Base-by-base conservation (phyloP, 2,888 invertebrate species). In the Lithosia quadra region DNA sequence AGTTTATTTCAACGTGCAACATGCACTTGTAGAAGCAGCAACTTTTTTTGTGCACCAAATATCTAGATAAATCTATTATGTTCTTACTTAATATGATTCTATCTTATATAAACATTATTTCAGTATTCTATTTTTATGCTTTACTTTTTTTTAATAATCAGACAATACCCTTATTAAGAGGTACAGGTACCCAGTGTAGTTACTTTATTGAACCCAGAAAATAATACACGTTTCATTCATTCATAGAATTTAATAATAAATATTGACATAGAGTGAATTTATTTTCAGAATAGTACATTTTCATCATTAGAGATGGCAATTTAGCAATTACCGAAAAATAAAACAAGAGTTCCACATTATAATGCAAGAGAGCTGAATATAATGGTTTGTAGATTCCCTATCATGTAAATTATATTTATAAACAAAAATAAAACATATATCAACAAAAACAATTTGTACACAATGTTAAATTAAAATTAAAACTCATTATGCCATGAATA, bases 371-470 rank as follows among this genome's bases (percentile, higher is more conserved):
- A 79, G 71, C 69, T 65, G 34, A 63, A 65, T 64, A 69, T 63
- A 72, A 68, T 33, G 8, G 67, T 64, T 34, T 65, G 33, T 36
- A 59, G 55, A 56, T 67, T 68, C n/a, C n/a, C n/a, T n/a, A 56
- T 39, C 59, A 60, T 55, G 68, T 66, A 69, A 65, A 73, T 73
- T 71, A 74, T 49, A 76, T 73, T 73, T 66, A 74, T 65, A 73
- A 80, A 80, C 69, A 77, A 61, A 79, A 77, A 73, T 80, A 80
- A 77, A 80, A 77, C n/a, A n/a, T 70, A 71, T 78, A 75, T 70
- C 63, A 80, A 80, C 79, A 80, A 80, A 78, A 80, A 80, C 73
- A 80, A 75, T 74, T 80, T 75, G 69, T 77, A 79, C 72, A 77
- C 59, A 72, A 78, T 68, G 63, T 79, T 74, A 69, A 76, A 69